Conservation (phyloP, 2,113 vertebrate species). For the Cathartes aura region DNA sequence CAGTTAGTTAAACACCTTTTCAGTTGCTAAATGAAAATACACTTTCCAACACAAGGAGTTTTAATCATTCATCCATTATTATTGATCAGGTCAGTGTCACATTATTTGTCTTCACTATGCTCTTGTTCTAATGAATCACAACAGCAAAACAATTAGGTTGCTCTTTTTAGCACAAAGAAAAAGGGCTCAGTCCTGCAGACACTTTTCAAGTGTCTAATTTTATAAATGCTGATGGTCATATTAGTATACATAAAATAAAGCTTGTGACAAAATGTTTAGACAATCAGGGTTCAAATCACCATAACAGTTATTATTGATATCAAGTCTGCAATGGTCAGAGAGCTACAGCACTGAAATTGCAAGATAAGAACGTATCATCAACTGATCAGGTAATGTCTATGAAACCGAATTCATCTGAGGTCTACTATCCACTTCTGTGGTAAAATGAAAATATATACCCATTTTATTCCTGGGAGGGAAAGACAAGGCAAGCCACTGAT, state of each 20-base stretch:
- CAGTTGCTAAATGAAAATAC: slow-evolving; percentile 10
- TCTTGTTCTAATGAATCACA: neutral
- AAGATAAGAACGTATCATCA: neutral
- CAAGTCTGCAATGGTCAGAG: neutral
- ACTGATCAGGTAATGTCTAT: neutral
- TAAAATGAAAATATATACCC: neutral
- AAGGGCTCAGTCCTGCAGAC: neutral
- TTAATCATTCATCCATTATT: neutral
- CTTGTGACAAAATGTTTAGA: neutral
- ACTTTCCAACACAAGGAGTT: neutral
- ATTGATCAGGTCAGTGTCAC: neutral
- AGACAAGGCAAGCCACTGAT: neutral
- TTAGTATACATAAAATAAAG: neutral
- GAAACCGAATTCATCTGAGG: neutral
- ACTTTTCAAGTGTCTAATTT: neutral
- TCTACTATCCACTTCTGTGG: neutral
- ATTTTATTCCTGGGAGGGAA: neutral
- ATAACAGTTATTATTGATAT: neutral
- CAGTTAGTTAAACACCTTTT: slow-evolving; percentile 8
- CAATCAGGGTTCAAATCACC: neutral
- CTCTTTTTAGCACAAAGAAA: neutral
- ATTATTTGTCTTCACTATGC: neutral
- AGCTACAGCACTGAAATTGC: neutral
- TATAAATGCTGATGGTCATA: neutral
- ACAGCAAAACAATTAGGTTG: neutral